A percentile compares a stretch with the other conserved stretches of the same genome.
Evolutionary conservation across 1,140 invertebrate genomes (phyloP).

Genomic region (Drosophila gunungcola): DNA sequence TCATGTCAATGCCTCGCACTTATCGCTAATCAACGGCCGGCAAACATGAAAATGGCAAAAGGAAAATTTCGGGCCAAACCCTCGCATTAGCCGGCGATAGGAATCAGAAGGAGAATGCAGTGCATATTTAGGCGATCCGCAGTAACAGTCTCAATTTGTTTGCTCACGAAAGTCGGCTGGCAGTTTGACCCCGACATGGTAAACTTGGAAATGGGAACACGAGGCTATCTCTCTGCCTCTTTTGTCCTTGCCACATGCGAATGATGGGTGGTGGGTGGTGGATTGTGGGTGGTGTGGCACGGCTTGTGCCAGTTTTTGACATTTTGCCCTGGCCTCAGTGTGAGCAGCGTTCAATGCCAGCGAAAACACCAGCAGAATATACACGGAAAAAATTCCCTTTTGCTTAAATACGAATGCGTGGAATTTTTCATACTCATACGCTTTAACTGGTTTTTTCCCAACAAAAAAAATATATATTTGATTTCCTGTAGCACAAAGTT

Average conservation of each 20-base stretch:
- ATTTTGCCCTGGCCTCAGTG: constrained; percentile 22
- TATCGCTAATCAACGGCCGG: constrained; percentile 60
- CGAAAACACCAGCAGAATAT: background rate
- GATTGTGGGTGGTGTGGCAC: background rate
- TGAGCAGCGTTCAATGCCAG: constrained; percentile 50
- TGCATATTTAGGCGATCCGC: constrained; percentile 62
- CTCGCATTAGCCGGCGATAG: constrained; percentile 20
- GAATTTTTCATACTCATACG: constrained; percentile 6
- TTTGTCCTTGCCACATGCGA: constrained; percentile 53
- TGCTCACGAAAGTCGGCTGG: constrained; percentile 68
- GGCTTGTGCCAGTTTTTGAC: constrained; percentile 58
- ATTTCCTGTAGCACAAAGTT: constrained; percentile 6
- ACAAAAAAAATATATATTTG: constrained; percentile 2
- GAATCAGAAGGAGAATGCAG: constrained; percentile 37
- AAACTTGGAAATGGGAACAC: constrained; percentile 79
- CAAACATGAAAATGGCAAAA: constrained; percentile 61
- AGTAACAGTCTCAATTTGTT: constrained; percentile 59
- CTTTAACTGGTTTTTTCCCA: background rate
- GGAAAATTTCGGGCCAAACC: constrained; percentile 4
- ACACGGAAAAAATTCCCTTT: constrained; percentile 3
- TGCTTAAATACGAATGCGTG: constrained; percentile 8
- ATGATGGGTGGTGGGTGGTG: background rate
- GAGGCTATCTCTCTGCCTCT: constrained; percentile 60
- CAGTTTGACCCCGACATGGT: constrained; percentile 80
- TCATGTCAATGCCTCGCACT: constrained; percentile 77